Conservation (phyloP, 2,797 vertebrate genomes). For the Merluccius polli region DNA sequence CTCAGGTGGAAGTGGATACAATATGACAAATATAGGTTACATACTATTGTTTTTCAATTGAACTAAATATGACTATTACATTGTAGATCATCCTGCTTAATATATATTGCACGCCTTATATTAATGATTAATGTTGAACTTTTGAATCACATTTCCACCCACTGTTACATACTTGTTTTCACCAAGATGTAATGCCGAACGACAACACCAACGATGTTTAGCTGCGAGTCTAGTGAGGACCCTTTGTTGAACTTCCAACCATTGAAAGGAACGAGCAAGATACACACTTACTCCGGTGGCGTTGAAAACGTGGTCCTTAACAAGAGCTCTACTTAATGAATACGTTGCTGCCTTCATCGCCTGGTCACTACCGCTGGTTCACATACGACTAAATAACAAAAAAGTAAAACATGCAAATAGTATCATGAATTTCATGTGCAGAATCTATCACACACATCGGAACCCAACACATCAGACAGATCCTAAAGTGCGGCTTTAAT, state of each 20-base stretch:
- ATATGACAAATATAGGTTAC: neutral
- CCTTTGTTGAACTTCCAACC: neutral
- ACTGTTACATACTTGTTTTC: neutral
- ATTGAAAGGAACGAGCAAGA: neutral
- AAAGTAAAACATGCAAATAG: neutral
- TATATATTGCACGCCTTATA: neutral
- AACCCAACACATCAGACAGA: too few species aligned
- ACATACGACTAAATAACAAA: neutral
- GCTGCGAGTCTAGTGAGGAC: neutral
- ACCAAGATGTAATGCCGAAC: neutral
- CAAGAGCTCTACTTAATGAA: neutral
- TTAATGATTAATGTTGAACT: too few species aligned
- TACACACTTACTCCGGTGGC: neutral
- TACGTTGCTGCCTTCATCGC: neutral
- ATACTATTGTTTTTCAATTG: neutral
- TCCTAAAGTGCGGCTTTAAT: too few species aligned
- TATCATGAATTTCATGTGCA: too few species aligned
- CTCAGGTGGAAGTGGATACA: neutral
- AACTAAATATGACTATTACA: neutral
- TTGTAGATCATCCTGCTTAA: neutral
- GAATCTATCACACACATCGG: too few species aligned
- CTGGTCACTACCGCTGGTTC: neutral
- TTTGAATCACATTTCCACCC: neutral
- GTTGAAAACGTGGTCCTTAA: neutral
- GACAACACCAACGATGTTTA: neutral